Evolutionary conservation across 2,797 vertebrate genomes (phyloP), one percentile per base, ranked within the genome.

Genomic region (Bradypus variegatus): DNA sequence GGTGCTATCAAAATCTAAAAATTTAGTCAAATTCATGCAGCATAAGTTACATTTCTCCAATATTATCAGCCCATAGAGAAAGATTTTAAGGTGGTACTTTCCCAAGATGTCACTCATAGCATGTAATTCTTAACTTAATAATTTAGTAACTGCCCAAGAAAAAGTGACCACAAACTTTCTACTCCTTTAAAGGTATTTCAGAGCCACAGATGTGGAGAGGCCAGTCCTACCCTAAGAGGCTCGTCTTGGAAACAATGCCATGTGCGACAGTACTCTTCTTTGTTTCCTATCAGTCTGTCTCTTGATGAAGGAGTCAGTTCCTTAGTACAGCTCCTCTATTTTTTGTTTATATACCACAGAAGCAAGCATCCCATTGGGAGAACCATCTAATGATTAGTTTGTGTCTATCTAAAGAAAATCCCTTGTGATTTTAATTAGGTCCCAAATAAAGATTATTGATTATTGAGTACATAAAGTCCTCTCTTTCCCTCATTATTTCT

Each of bases 201-300:
- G 31, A 31, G 50, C 13, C 8, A 10, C 36, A 21, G 15, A 27
- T 19, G 8, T 1, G 6, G 21, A 73, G 41, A 48, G 9, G 21
- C 3, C 13, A 5, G 23, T 12, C 19, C 1, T 12, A 38, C 70
- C 7, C 73, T 8, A 2, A 12, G 3, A 69, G 29, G 3, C 29
- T 62, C n/a, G 8, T 4, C 0, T 4, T 0, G 0, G 50, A 33
- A 29, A 0, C 12, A 0, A 12, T 8, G 23, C 8, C 0, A 2
- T 0, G 29, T 48, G 7, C 9, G 1, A 0, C 1, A 1, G 9
- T 4, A 2, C 19, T 48, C 25, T 29, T 27, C 41, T 0, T 27
- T 11, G 15, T 12, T 41, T 33, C 5, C 2, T 33, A 16, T 3
- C 14, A 19, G 5, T 21, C 60, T 7, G 10, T 16, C 75, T 38